Evolutionary conservation across 2,888 invertebrate species (phyloP).

Genomic region (Choristoneura rosaceana): DNA sequence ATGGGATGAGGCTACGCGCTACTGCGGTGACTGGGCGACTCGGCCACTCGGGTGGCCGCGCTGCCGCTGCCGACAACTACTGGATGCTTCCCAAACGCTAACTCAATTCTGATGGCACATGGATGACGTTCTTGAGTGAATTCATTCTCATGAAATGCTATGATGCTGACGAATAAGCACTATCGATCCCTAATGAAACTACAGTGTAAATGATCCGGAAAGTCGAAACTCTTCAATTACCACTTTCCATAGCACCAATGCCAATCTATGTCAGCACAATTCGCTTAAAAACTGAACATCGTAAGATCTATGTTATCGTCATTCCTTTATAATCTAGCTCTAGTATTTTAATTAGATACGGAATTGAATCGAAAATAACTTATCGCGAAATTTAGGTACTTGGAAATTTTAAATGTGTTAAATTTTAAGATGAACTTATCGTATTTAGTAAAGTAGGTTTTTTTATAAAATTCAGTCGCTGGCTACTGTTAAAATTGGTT

Average conservation of each 20-base stretch:
- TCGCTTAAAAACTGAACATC: conserved; percentile 62
- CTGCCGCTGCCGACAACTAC: conserved; percentile 18
- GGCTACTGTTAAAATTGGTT: conserved; percentile 79
- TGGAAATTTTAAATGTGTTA: conserved; percentile 67
- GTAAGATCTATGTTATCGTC: conserved; percentile 73
- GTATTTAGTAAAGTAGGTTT: conserved; percentile 75
- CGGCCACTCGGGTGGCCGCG: background rate
- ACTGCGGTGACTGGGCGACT: conserved; percentile 33
- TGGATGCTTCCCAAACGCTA: conserved; percentile 44
- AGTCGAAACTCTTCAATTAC: conserved; percentile 43
- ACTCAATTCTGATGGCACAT: conserved; percentile 71
- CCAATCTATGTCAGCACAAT: conserved; percentile 71
- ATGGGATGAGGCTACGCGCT: conserved; percentile 48
- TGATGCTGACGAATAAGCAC: conserved; percentile 69
- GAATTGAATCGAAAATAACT: conserved; percentile 63
- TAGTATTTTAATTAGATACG: conserved; percentile 64
- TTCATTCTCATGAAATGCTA: conserved; percentile 56
- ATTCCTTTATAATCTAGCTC: conserved; percentile 68
- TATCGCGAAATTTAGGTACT: conserved; percentile 57
- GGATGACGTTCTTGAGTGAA: conserved; percentile 63
- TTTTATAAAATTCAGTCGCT: conserved; percentile 84
- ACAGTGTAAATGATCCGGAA: conserved; percentile 55
- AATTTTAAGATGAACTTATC: conserved; percentile 73
- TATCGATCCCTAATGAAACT: conserved; percentile 71
- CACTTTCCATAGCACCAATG: conserved; percentile 77